Conservation (phyloP, 2,888 invertebrate species). For the Morpho deidamia region DNA sequence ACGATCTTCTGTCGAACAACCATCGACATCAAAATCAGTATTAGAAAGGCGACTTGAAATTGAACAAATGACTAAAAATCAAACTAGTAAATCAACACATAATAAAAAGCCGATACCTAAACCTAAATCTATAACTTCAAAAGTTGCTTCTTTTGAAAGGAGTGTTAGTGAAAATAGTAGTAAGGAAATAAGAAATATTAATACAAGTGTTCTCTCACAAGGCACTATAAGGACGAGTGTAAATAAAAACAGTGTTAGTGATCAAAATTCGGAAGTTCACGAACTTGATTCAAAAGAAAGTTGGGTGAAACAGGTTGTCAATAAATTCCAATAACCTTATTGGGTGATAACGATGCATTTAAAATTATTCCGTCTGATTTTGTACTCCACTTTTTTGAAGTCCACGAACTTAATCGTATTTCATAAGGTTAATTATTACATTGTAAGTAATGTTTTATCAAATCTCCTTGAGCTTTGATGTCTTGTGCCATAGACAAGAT, state of each 20-base stretch:
- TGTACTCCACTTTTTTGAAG: slow-evolving; percentile 45
- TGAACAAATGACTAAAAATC: slow-evolving; percentile 56
- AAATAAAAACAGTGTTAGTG: slow-evolving; percentile 7
- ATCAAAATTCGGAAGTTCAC: slow-evolving; percentile 16
- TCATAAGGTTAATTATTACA: slow-evolving; percentile 28
- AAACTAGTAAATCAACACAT: slow-evolving; percentile 39
- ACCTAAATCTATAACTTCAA: slow-evolving; percentile 59
- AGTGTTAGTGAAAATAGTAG: slow-evolving; percentile 39
- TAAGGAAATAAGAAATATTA: slow-evolving; percentile 32
- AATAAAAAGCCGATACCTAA: slow-evolving; percentile 48
- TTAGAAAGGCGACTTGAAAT: slow-evolving; percentile 68
- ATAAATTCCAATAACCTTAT: slow-evolving; percentile 80
- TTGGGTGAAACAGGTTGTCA: slow-evolving; percentile 87
- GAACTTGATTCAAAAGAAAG: slow-evolving; percentile 71
- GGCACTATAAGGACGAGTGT: slow-evolving; percentile 2
- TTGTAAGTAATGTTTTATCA: slow-evolving; percentile 57
- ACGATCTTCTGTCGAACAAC: slow-evolving; percentile 45
- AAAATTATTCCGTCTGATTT: slow-evolving; percentile 29
- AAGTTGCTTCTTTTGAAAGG: slow-evolving; percentile 59
- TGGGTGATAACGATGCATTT: slow-evolving; percentile 47
- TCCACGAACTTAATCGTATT: slow-evolving; percentile 30
- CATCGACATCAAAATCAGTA: slow-evolving; percentile 63
- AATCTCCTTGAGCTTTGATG: slow-evolving; percentile 53
- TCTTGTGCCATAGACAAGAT: slow-evolving; percentile 65
- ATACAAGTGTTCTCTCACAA: slow-evolving; percentile 12